Evolutionary conservation across 2,888 invertebrate genomes (phyloP), one percentile per base, ranked within the genome.

Genomic region (Azorinus chamasolen): DNA sequence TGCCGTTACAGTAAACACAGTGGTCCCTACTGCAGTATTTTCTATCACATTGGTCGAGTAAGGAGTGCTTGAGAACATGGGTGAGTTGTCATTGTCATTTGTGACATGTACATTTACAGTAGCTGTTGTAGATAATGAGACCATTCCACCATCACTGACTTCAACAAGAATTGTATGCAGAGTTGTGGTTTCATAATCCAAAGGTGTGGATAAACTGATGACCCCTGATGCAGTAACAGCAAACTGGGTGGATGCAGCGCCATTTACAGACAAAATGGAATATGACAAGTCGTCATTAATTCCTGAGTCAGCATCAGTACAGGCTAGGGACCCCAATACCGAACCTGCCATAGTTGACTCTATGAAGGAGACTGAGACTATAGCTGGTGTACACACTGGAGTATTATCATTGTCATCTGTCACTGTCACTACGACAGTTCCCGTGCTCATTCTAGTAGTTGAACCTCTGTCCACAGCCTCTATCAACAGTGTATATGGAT

Each of bases 351-450:
- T 55, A 12, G 64, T 54, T 32, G 72, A 69, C 55, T 88, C 88
- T 24, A 61, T 37, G n/a, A 46, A 74, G 6, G 59, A 75, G 16
- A 86, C 81, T 0, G 83, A 69, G 58, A 86, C 84, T 3, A 85
- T 61, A 1, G 78, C 48, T 10, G 77, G 76, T 8, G 73, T 62
- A 72, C 89, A 89, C 6, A 66, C 63, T 10, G 90, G 89, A 0
- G 69, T 48, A 54, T 88, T 84, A 53, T 88, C 98, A 93, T 98
- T 98, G 50, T 97, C 96, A 93, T 98, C 98, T 89, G 96, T 96
- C 24, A 91, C 74, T 18, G 78, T 83, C 27, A 88, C 81, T 39
- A 65, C 77, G 5, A 86, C 86, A 1, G 96, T 93, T 1, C 97
- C 97, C 87, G 97, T 96, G 0, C 97, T 96, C 24, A 72, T 81